These are phyloP conservation scores for Rhabdomys pumilio DNA, from an alignment of 2,797 vertebrate genomes.

Conservation along the genomic window DNA sequence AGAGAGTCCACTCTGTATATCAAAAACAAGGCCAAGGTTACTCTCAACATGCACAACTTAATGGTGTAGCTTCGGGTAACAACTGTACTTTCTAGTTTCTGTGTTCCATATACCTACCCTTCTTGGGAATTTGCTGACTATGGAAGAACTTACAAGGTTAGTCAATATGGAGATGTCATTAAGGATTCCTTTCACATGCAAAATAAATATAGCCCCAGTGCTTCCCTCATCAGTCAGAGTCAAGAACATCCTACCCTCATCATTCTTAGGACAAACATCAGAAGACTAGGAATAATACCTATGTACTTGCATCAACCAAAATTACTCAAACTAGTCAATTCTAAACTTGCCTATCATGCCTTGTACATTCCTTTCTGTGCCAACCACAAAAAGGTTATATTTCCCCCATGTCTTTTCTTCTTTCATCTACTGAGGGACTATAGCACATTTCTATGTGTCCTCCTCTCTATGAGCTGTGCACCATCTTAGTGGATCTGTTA, in stretches of 20 bases:
- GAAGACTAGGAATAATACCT: not conserved
- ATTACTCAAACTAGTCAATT: not conserved
- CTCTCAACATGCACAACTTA: conserved; percentile 12
- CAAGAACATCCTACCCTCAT: not conserved
- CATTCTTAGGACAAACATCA: not conserved
- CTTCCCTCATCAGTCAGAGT: not conserved
- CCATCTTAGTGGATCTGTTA: not conserved
- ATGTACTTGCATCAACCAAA: not conserved
- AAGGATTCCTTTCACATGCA: not conserved
- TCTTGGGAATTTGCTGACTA: not conserved
- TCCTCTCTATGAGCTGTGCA: not conserved
- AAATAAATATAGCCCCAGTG: not conserved
- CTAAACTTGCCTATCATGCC: not conserved
- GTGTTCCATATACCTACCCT: not conserved
- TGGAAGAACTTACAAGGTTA: not conserved
- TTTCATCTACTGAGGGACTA: not conserved
- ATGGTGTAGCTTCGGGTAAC: conserved; percentile 1
- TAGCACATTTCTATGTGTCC: not conserved
- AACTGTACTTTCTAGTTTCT: conserved; percentile 60
- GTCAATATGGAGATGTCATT: not conserved
- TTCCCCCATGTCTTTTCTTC: not conserved
- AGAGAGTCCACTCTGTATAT: not conserved
- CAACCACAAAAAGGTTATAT: not conserved
- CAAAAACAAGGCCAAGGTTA: conserved; percentile 14
- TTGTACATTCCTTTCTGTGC: not conserved